These are phyloP conservation scores for Tragelaphus strepsiceros DNA, from an alignment of 2,113 vertebrate species.

Conservation along the genomic window DNA sequence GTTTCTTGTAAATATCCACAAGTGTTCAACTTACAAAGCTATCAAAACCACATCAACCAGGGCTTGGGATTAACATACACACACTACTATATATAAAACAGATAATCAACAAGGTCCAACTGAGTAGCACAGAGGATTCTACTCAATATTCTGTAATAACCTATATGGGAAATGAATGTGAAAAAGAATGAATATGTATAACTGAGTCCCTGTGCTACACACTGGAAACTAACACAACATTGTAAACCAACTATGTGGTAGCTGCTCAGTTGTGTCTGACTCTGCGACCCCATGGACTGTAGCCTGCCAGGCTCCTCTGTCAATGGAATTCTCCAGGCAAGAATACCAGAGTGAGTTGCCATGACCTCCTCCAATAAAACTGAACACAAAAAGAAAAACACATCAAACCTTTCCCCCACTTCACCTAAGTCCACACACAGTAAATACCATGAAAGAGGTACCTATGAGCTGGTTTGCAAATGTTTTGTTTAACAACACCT, in stretches of 20 bases:
- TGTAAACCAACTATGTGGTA: not conserved
- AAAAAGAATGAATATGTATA: not conserved
- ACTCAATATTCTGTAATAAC: not conserved
- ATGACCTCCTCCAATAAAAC: not conserved
- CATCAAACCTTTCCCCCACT: not conserved
- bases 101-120: not conserved
- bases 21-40: not conserved
- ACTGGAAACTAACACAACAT: not conserved
- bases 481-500: not conserved
- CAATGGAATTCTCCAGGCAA: not conserved
- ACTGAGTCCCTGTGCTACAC: not conserved
- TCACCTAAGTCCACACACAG: not conserved
- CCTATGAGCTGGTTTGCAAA: not conserved
- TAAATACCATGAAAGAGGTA: not conserved
- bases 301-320: not conserved
- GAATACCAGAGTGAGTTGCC: not conserved
- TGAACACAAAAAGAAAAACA: not conserved
- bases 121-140: not conserved
- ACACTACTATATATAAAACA: not conserved
- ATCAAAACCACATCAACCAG: not conserved
- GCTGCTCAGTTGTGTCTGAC: not conserved
- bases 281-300: not conserved
- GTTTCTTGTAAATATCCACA: not conserved
- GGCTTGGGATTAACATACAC: not conserved
- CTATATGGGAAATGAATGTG: not conserved